phyloP scores from a whole-genome alignment of 2,797 vertebrate genomes.

The Leucoraja ocellata region DNA sequence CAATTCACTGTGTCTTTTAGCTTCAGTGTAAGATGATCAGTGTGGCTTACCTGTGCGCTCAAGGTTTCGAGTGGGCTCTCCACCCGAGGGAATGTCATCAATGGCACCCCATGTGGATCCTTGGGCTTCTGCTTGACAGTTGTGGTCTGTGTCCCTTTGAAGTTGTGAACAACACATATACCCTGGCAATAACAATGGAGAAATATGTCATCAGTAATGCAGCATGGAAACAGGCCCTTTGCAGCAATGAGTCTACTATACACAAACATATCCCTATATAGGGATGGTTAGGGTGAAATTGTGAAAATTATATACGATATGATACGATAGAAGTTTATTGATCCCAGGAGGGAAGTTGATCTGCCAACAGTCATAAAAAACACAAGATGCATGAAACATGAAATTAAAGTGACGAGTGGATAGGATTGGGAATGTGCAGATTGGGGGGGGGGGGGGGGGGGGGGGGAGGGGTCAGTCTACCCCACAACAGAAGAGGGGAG shows the following conservation, averaged over 20 bases:
- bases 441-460: no score
- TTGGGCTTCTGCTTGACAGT: constrained; percentile 81
- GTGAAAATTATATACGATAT: no score
- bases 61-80: constrained; percentile 94
- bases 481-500: no score
- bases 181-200: constrained; percentile 60
- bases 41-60: constrained; percentile 81
- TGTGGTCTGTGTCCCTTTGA: constrained; percentile 75
- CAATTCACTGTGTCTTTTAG: neutral
- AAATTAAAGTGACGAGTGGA: no score
- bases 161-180: constrained; percentile 94
- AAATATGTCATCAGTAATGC: neutral
- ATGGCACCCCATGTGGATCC: constrained; percentile 78
- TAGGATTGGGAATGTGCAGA: no score
- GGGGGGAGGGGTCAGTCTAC: no score
- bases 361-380: no score
- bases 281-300: no score
- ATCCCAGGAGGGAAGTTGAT: no score
- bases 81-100: constrained; percentile 95
- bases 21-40: neutral
- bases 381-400: no score
- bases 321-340: no score
- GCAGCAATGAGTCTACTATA: neutral
- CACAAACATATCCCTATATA: neutral
- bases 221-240: neutral